Conservation (phyloP, 2,888 invertebrate genomes). For the Lithophane socia region DNA sequence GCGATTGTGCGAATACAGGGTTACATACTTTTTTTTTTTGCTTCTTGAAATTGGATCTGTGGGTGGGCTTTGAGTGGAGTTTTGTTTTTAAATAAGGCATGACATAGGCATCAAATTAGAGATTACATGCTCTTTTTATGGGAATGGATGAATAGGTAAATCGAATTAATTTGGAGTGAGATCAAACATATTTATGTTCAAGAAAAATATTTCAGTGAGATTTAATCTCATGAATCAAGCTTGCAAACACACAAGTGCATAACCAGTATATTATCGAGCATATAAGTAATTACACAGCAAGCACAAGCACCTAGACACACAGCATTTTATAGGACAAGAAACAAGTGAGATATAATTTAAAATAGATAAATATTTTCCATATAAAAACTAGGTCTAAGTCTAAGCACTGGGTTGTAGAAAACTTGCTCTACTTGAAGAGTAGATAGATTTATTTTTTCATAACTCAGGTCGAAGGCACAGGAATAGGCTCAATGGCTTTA, state of each 20-base stretch:
- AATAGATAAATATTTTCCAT: slow-evolving; percentile 59
- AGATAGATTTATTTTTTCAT: slow-evolving; percentile 26
- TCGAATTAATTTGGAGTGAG: slow-evolving; percentile 6
- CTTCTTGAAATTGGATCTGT: slow-evolving; percentile 43
- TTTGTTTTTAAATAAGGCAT: slow-evolving; percentile 51
- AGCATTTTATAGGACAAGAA: slow-evolving; percentile 53
- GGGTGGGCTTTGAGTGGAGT: slow-evolving; percentile 46
- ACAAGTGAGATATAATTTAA: slow-evolving; percentile 62
- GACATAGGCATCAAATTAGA: slow-evolving; percentile 37
- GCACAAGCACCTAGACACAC: slow-evolving; percentile 28
- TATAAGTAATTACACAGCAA: slow-evolving; percentile 40
- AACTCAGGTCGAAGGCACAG: slow-evolving; percentile 1
- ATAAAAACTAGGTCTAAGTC: slow-evolving; percentile 56
- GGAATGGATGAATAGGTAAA: slow-evolving; percentile 6
- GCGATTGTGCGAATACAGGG: slow-evolving; percentile 52
- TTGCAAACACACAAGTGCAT: not conserved
- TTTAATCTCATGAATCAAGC: slow-evolving; percentile 12
- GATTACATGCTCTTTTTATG: slow-evolving; percentile 30
- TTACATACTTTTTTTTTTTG: slow-evolving; percentile 20
- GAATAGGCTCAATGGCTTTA: not conserved
- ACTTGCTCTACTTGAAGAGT: slow-evolving; percentile 47
- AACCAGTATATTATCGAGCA: slow-evolving; percentile 26
- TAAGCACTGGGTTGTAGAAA: slow-evolving; percentile 54
- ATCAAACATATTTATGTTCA: not conserved
- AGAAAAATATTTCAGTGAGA: not conserved